Evolutionary conservation across 2,113 vertebrate species (phyloP).

Genomic region (Syngnathus typhle): DNA sequence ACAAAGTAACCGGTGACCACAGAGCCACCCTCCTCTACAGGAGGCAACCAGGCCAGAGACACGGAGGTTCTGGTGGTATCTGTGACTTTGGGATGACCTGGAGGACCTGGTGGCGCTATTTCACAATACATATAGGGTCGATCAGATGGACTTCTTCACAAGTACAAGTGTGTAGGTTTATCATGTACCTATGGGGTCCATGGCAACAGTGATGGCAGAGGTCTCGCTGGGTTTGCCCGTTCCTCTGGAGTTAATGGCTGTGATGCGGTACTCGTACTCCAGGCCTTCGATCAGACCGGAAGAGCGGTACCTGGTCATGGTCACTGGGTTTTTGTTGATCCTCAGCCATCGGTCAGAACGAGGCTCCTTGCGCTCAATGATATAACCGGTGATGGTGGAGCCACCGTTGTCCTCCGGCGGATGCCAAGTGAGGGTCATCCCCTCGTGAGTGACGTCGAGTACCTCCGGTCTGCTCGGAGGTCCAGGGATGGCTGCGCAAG

Average conservation of each 20-base stretch:
- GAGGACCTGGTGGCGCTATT: conserved; percentile 87
- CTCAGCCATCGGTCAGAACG: conserved; percentile 89
- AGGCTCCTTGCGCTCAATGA: conserved; percentile 93
- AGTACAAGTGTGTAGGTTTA: not conserved
- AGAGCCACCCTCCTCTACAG: conserved; percentile 93
- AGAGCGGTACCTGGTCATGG: conserved; percentile 95
- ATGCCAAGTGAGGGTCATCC: conserved; percentile 94
- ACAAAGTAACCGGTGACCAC: conserved; percentile 90
- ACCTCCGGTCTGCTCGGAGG: conserved; percentile 86
- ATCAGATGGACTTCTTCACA: conserved; percentile 1
- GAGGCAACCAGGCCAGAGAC: conserved; percentile 89
- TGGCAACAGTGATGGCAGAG: conserved; percentile 83
- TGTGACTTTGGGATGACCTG: conserved; percentile 86
- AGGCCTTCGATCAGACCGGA: conserved; percentile 90
- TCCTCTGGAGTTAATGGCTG: conserved; percentile 92
- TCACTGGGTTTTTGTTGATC: conserved; percentile 90
- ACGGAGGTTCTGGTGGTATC: conserved; percentile 96
- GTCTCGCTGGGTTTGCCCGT: conserved; percentile 84
- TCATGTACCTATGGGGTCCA: conserved; percentile 92
- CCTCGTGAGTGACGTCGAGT: conserved; percentile 88
- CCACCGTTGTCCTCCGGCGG: conserved; percentile 88
- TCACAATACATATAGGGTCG: conserved; percentile 2
- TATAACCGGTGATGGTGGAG: conserved; percentile 86
- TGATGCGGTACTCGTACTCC: conserved; percentile 92
- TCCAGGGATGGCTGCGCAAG: conserved; percentile 80